phyloP scores from a whole-genome alignment of 2,113 vertebrate species.

The Lepus europaeus region DNA sequence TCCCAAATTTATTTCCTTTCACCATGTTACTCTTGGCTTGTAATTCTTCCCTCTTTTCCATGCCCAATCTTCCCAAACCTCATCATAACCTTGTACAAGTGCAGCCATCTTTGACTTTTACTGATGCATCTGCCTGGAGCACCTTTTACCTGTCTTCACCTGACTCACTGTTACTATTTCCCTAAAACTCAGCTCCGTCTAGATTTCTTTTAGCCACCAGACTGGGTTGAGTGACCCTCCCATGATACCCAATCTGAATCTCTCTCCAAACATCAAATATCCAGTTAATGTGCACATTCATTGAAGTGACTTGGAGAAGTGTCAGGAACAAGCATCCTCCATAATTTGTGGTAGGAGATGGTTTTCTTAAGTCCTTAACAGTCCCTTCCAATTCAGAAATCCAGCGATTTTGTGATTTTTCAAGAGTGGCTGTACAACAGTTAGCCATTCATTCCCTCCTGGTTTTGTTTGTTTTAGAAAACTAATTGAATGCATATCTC shows the following conservation, averaged over 20 bases:
- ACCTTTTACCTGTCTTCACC: background rate
- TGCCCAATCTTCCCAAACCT: background rate
- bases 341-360: no score
- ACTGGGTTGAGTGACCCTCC: background rate
- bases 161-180: background rate
- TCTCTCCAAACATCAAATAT: background rate
- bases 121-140: background rate
- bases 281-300: no score
- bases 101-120: background rate
- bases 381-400: no score
- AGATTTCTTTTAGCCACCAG: background rate
- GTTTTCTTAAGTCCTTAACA: no score
- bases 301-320: no score
- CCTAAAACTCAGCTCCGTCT: background rate
- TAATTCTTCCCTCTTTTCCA: background rate
- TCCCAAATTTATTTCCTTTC: slow-evolving; percentile 29
- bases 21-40: background rate
- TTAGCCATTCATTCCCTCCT: no score
- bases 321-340: no score
- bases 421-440: no score
- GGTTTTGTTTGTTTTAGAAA: no score
- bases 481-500: no score
- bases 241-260: background rate
- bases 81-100: background rate
- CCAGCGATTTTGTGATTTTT: no score